Base-by-base conservation (phyloP, 2,888 invertebrate species). In the Torymus aiolomorphi region DNA sequence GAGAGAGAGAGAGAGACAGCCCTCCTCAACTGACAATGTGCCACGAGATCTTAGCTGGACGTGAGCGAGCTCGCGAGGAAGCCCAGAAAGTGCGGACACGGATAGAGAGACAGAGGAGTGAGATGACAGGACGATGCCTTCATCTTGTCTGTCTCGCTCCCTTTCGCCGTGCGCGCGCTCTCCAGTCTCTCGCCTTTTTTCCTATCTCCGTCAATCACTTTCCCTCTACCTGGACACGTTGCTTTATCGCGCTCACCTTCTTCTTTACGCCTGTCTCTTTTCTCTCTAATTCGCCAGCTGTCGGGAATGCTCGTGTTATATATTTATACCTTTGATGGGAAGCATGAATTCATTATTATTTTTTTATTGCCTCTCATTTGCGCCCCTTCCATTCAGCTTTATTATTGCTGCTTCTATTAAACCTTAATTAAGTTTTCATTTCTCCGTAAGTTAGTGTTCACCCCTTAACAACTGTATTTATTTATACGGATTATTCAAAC, bases 91-190 rank as follows among this genome's bases (percentile, higher is more conserved):
- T 83, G 84, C 83, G 84, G 80, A 80, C 76, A 74, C 69, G 80
- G 56, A 76, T 42, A 52, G 49, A 31, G 65, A 52, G 51, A 10
- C 12, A 71, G 61, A 18, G 13, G 42, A 72, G 80, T 80, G 84
- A 86, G 83, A 85, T 87, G 88, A 88, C 88, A 87, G 87, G 85
- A 87, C 86, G 88, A 88, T 86, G 89, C 87, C 88, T 88, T 88
- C 88, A 88, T 89, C 88, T 85, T 86, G 88, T 76, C 76, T 59
- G 56, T 75, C 75, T 85, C 80, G 83, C 61, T 83, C 82, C 82
- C 82, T 78, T 63, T 75, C 61, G 63, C 66, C 63, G 66, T 75
- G 56, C 63, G 49, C 70, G 52, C 16, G 16, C 67, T 20, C 62
- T 51, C 12, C 49, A 16, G 11, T 12, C 12, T 59, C 52, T 65